These are phyloP conservation scores for Pipa parva DNA, from an alignment of 2,113 vertebrate genomes.

Conservation along the genomic window DNA sequence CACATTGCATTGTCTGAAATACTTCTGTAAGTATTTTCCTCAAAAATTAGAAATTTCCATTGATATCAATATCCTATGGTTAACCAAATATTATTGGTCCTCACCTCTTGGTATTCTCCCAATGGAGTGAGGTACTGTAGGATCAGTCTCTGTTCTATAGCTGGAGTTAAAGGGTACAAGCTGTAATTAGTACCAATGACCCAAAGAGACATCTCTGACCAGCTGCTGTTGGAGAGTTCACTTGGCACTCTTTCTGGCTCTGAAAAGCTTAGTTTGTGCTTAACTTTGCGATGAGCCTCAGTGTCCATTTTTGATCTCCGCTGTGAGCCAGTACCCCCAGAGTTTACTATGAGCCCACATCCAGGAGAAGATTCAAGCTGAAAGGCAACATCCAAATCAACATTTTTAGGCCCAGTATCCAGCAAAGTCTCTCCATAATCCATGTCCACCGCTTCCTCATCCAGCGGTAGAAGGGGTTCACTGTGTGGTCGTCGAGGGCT, in stretches of 20 bases:
- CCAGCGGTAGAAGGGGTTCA: constrained; percentile 80
- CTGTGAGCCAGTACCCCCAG: constrained; percentile 51
- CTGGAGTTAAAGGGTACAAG: constrained; percentile 88
- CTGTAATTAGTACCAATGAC: constrained; percentile 97
- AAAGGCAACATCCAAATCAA: constrained; percentile 78
- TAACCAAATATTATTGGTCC: constrained; percentile 15
- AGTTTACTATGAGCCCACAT: constrained; percentile 72
- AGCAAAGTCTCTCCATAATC: constrained; percentile 78
- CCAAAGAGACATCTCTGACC: constrained; percentile 98
- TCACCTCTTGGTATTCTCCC: constrained; percentile 97
- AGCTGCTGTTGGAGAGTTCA: constrained; percentile 98
- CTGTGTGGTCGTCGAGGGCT: constrained; percentile 78
- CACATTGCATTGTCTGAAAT: no score
- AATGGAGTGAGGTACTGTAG: constrained; percentile 94
- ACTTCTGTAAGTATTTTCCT: no score
- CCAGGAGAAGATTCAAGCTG: constrained; percentile 75
- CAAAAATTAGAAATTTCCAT: no score
- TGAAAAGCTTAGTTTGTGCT: constrained; percentile 87
- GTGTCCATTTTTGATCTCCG: constrained; percentile 56
- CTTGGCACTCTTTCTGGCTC: constrained; percentile 84
- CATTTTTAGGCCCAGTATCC: constrained; percentile 65
- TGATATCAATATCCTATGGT: no score
- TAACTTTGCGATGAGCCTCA: constrained; percentile 76
- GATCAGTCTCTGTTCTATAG: constrained; percentile 94
- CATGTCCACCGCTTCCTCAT: constrained; percentile 92